Evolutionary conservation across 2,113 vertebrate species (phyloP), one percentile per base, ranked within the genome.

Genomic region (Carassius gibelio): DNA sequence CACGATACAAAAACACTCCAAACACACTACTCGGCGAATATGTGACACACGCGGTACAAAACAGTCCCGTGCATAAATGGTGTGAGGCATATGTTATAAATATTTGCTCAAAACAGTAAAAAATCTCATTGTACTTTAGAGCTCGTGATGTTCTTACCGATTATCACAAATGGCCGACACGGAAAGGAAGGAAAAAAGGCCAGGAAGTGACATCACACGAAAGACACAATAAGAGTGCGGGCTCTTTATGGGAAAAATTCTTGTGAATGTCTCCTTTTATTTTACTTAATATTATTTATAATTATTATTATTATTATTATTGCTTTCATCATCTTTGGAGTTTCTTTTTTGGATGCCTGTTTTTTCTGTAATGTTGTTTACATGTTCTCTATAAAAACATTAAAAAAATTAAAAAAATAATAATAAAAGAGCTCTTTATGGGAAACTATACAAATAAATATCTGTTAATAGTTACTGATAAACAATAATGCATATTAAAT

Each of bases 121-220:
- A 69, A 84, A 82, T 0, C 7, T 9, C 2, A 1, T 17, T 48
- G 71, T 61, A 3, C 17, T 7, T 23, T 42, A 26, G 75, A 88
- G 75, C 75, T 62, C 48, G 30, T 61, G 66, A 30, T 42, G 34
- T 59, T 23, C 83, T 90, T 72, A 88, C 87, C 89, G 71, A 30
- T 45, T 10, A 83, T 11, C 71, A 85, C 42, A 42, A 87, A 84
- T 61, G 85, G 84, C 85, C 72, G 87, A 82, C 82, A 26, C 83
- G 87, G 83, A 89, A 89, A 89, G 88, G 87, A 88, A 86, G 48
- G 72, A 11, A 21, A 10, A 8, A 13, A 11, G 3, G 4, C 8
- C 36, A 50, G n/a, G 87, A 87, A 85, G 21, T 81, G 75, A 88
- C 61, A 26, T 42, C 30, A 68, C 5, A 21, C 11, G 45, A 55